Evolutionary conservation across 2,888 invertebrate genomes (phyloP).

Genomic region (Spilosoma lubricipeda): DNA sequence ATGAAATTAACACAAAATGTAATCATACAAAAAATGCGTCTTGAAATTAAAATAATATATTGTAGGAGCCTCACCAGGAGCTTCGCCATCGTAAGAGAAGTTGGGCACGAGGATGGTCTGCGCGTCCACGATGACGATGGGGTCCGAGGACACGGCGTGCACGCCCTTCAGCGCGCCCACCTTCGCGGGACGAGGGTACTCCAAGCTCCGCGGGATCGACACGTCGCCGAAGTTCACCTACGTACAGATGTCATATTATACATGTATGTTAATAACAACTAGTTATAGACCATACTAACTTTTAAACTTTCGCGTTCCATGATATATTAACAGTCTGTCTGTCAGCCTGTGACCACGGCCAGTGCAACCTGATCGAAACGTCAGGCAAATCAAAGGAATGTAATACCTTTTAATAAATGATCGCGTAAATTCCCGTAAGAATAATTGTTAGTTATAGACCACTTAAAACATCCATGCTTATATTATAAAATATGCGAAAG

Average conservation of each 20-base stretch:
- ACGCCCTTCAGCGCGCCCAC: slow-evolving; percentile 91
- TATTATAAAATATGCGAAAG: no score
- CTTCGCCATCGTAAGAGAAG: slow-evolving; percentile 96
- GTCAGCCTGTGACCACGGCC: no score
- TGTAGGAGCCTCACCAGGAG: slow-evolving; percentile 89
- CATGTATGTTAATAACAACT: not conserved
- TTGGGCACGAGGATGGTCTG: slow-evolving; percentile 96
- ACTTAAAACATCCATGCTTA: no score
- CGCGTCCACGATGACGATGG: slow-evolving; percentile 95
- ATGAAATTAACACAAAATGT: not conserved
- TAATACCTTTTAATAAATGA: no score
- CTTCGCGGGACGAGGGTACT: slow-evolving; percentile 94
- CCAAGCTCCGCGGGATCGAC: slow-evolving; percentile 91
- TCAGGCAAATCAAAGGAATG: no score
- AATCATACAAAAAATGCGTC: not conserved
- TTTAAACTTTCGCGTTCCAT: no score
- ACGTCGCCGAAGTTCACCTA: slow-evolving; percentile 97
- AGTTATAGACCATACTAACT: no score
- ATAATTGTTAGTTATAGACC: not conserved
- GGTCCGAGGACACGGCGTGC: slow-evolving; percentile 94
- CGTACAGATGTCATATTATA: not conserved
- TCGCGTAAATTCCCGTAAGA: no score
- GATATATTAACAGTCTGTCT: no score
- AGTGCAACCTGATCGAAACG: no score
- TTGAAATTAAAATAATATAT: not conserved